Percentiles rank a stretch among this genome's conserved stretches.
These are phyloP conservation scores for Clamator glandarius DNA, from an alignment of 2,797 vertebrate genomes.

Conservation along the genomic window DNA sequence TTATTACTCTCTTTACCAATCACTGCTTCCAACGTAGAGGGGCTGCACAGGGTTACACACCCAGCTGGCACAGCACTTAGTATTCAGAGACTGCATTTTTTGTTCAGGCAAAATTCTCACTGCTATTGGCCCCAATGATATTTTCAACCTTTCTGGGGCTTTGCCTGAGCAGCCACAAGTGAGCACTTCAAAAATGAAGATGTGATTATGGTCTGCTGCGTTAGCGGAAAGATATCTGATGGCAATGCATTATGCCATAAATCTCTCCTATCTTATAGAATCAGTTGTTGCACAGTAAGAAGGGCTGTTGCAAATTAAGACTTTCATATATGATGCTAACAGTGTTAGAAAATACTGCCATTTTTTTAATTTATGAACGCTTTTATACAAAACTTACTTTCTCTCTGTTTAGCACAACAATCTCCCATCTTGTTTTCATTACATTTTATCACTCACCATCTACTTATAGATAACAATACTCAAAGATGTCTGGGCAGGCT, in stretches of 20 bases:
- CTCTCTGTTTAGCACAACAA: neutral
- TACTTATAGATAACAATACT: neutral
- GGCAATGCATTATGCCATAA: neutral
- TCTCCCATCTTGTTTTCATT: neutral
- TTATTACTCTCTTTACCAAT: neutral
- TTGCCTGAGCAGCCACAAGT: conserved; percentile 4
- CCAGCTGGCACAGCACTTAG: neutral
- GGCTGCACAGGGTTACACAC: accelerated
- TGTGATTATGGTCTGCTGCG: neutral
- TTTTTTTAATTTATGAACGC: neutral
- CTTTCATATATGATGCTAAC: neutral
- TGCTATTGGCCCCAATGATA: neutral
- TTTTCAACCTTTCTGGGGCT: conserved; percentile 3
- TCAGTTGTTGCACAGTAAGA: neutral
- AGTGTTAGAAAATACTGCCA: neutral
- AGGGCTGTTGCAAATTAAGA: neutral
- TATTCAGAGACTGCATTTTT: neutral
- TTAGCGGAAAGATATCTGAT: neutral
- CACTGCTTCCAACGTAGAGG: accelerated
- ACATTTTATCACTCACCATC: neutral
- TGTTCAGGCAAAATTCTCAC: neutral
- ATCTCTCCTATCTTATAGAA: neutral
- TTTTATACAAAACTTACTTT: neutral
- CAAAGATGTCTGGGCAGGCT: neutral
- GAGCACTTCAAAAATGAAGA: conserved; percentile 27